These are phyloP conservation scores for Psammodynastes pulverulentus DNA, from an alignment of 2,113 vertebrate species.

Conservation along the genomic window DNA sequence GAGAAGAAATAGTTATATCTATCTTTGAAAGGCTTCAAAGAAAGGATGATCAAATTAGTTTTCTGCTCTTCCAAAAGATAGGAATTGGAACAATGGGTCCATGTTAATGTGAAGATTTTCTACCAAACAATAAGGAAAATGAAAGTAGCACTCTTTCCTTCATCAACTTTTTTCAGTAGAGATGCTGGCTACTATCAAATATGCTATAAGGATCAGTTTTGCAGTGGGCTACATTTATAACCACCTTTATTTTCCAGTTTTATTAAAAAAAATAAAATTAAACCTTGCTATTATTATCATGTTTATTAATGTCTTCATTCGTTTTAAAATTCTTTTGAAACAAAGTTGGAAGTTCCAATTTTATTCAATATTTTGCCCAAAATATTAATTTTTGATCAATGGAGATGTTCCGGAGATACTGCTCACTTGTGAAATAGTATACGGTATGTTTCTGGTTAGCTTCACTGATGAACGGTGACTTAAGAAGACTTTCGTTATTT, in stretches of 20 bases:
- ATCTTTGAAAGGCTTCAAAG: neutral
- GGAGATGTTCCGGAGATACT: neutral
- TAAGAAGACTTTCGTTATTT: neutral
- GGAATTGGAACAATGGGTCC: neutral
- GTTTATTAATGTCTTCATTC: neutral
- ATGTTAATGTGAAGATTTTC: neutral
- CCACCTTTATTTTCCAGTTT: neutral
- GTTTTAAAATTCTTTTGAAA: neutral
- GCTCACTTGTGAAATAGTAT: neutral
- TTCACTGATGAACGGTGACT: neutral
- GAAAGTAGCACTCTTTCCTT: neutral
- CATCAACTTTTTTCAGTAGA: neutral
- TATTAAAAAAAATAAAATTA: neutral
- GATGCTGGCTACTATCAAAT: neutral
- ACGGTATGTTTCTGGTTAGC: neutral
- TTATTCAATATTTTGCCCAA: neutral
- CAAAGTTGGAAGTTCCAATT: neutral
- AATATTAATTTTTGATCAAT: neutral
- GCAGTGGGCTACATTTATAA: neutral
- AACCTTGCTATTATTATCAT: neutral
- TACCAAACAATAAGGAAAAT: neutral
- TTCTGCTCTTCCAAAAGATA: neutral
- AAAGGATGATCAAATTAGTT: neutral
- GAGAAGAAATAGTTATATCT: neutral
- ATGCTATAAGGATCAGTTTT: neutral